These are phyloP conservation scores for Aleiodes leptofemur DNA, from an alignment of 2,888 invertebrate genomes.

Conservation along the genomic window DNA sequence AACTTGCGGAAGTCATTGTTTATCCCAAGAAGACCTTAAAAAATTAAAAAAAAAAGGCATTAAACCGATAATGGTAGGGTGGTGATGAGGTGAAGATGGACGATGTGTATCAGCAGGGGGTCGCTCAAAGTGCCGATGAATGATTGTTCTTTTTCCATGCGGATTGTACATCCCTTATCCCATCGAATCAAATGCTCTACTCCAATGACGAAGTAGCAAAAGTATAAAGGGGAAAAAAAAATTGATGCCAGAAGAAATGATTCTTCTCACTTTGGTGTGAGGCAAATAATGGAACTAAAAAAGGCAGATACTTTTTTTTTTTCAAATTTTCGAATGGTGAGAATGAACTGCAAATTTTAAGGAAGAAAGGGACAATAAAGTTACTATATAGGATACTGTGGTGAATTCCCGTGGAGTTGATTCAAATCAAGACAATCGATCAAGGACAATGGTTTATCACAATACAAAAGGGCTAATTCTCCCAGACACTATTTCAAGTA, in stretches of 20 bases:
- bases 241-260: not conserved
- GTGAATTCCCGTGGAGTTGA: slow-evolving; percentile 34
- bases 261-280: too few relatives aligned
- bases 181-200: slow-evolving; percentile 30
- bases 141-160: slow-evolving; percentile 19
- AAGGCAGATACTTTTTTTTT: not conserved
- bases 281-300: not conserved
- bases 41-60: too few relatives aligned
- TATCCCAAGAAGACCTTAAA: too few relatives aligned
- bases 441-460: slow-evolving; percentile 39
- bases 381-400: slow-evolving; percentile 28
- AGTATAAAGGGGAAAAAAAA: not conserved
- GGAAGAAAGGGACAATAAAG: slow-evolving; percentile 27
- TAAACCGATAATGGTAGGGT: too few relatives aligned
- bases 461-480: not conserved
- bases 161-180: slow-evolving; percentile 14
- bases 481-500: not conserved
- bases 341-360: slow-evolving; percentile 16
- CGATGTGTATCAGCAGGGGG: slow-evolving; percentile 23
- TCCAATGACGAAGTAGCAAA: slow-evolving; percentile 27
- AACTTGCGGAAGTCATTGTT: too few relatives aligned
- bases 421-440: slow-evolving; percentile 42
- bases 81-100: slow-evolving; percentile 17
- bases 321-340: slow-evolving; percentile 11
- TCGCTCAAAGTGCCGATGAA: slow-evolving; percentile 19